Evolutionary conservation across 2,888 invertebrate genomes (phyloP), one percentile per base, ranked within the genome.

Genomic region (Epistrophe eligans): DNA sequence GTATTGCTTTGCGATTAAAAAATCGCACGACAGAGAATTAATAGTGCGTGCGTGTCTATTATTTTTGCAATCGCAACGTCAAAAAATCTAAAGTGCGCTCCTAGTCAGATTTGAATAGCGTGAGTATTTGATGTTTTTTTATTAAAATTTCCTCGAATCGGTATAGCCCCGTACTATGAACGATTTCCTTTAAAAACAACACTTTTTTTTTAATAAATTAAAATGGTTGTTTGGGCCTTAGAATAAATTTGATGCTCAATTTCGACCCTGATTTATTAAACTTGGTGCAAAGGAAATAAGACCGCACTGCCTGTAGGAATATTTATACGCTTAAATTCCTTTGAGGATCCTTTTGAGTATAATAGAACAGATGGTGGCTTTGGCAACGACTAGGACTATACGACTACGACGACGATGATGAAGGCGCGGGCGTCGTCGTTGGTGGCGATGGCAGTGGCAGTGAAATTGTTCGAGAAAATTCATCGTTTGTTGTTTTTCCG

Each of bases 251-350:
- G 9, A 10, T 17, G 10, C n/a, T 15, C n/a, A 24, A 55, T n/a
- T 70, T 6, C 70, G 40, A 0, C 24, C 70, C 70, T 70, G 55
- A 17, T 35, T 15, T 13, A 7, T 10, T 19, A 13, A 38, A 32
- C 24, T 45, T 43, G 40, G 19, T 57, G 71, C 50, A 71, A 57
- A 72, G 40, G 24, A 58, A 55, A 67, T 28, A 55, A 74, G 43
- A 70, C 55, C 62, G n/a, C 67, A 57, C 48, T 50, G 64, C 62
- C 43, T 77, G 45, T 13, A 70, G 77, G 50, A 67, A 73, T 74
- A 74, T 85, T 84, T 85, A 50, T 73, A 70, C 28, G 67, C 70
- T 77, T 17, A 71, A 74, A 79, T 82, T 81, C 85, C 77, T 74
- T 81, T 73, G 81, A 77, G 77, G 62, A 52, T 82, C 40, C 38